Percentiles rank a stretch among this genome's conserved stretches.
Evolutionary conservation across 2,797 vertebrate genomes (phyloP).

Genomic region (Apogon hyalosoma): DNA sequence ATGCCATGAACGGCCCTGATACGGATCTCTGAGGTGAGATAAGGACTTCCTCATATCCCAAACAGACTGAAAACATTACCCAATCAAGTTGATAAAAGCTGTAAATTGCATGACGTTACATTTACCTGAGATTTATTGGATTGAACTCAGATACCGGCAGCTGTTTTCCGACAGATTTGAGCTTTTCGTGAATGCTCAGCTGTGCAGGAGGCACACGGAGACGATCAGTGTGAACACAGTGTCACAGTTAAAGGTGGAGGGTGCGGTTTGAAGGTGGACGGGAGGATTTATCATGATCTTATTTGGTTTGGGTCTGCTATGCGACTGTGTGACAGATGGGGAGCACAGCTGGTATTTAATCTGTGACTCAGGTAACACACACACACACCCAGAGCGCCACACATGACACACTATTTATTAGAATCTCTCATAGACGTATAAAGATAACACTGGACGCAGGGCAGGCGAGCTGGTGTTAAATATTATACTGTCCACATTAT

Average conservation of each 20-base stretch:
- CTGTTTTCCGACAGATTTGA: not conserved
- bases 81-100: too few species aligned
- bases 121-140: too few species aligned
- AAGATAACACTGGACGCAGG: slow-evolving; percentile 16
- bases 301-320: slow-evolving; percentile 18
- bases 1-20: too few species aligned
- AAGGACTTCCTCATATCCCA: too few species aligned
- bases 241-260: not conserved
- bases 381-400: slow-evolving; percentile 2
- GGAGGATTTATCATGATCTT: slow-evolving; percentile 35
- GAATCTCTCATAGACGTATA: slow-evolving; percentile 9
- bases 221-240: not conserved
- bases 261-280: slow-evolving; percentile 17
- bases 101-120: too few species aligned
- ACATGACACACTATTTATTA: slow-evolving; percentile 8
- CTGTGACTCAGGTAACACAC: slow-evolving; percentile 50
- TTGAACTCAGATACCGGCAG: not conserved
- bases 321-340: slow-evolving; percentile 52
- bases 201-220: not conserved
- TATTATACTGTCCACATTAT: not conserved
- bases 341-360: slow-evolving; percentile 67
- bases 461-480: not conserved
- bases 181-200: not conserved
- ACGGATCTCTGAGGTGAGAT: too few species aligned
- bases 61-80: too few species aligned